Percentiles rank a stretch among this genome's conserved stretches.
Conservation (phyloP, 2,888 invertebrate genomes). For the Buathra laborator region DNA sequence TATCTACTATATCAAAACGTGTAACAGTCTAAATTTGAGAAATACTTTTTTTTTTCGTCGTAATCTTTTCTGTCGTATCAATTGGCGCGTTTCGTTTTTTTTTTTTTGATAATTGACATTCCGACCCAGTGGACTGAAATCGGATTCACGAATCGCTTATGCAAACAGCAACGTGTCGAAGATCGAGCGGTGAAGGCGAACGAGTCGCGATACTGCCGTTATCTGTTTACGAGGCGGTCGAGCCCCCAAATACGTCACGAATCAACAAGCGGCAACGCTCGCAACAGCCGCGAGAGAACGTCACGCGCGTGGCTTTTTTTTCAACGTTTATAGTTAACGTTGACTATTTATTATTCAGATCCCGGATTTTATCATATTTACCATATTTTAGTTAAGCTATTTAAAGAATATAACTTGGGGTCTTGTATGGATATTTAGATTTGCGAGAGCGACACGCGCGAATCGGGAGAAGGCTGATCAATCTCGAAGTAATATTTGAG, state of each 20-base stretch:
- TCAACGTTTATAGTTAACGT: conserved; percentile 9
- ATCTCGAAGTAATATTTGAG: not conserved
- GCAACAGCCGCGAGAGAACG: conserved; percentile 36
- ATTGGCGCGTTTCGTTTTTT: not conserved
- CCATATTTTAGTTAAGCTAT: conserved; percentile 14
- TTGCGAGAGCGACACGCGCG: conserved; percentile 9
- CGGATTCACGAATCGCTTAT: conserved; percentile 25
- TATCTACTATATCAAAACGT: not conserved
- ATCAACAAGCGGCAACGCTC: conserved; percentile 35
- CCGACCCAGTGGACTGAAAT: not conserved
- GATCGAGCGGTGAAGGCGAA: conserved; percentile 47
- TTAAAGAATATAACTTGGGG: not conserved
- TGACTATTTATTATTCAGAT: not conserved
- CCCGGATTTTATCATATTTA: conserved; percentile 7
- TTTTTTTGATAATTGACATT: not conserved
- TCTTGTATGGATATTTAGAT: not conserved
- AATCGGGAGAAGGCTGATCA: not conserved
- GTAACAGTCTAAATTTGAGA: not conserved
- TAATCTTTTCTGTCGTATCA: not conserved
- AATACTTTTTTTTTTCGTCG: not conserved
- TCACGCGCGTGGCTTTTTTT: conserved; percentile 32
- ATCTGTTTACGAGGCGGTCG: conserved; percentile 62
- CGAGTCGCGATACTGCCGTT: conserved; percentile 54
- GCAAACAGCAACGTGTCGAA: conserved; percentile 4
- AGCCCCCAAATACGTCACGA: conserved; percentile 66